A percentile compares a stretch with the other conserved stretches of the same genome.
Conservation (phyloP, 2,797 vertebrate species). For the Gallinago nigripennis region DNA sequence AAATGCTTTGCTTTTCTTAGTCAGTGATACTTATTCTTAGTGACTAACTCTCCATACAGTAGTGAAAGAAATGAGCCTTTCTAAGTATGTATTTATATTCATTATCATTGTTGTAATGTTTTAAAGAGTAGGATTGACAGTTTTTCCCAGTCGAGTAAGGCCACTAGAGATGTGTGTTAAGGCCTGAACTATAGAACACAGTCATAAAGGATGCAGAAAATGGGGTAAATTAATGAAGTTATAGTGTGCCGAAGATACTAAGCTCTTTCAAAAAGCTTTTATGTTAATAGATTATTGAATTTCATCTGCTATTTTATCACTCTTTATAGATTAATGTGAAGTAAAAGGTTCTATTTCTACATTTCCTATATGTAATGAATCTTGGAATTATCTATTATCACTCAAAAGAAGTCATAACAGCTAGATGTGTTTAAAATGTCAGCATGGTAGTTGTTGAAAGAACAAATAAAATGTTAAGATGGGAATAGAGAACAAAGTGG, state of each 20-base stretch:
- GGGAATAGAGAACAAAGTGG: neutral
- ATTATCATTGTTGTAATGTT: neutral
- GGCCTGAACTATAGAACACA: neutral
- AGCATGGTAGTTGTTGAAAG: neutral
- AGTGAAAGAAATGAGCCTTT: neutral
- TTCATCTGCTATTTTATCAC: constrained; percentile 11
- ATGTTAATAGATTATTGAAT: constrained; percentile 41
- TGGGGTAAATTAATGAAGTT: neutral
- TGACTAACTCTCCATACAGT: neutral
- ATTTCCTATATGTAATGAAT: neutral
- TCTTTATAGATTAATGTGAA: neutral
- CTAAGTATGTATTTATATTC: neutral
- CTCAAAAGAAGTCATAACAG: neutral
- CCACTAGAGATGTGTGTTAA: neutral
- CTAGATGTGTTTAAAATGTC: constrained; percentile 13
- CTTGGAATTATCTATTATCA: neutral
- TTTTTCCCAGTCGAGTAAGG: neutral
- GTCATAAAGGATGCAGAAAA: neutral
- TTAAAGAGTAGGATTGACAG: neutral
- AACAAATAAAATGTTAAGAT: neutral
- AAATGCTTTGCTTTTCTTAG: neutral
- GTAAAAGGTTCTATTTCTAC: neutral
- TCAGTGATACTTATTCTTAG: neutral
- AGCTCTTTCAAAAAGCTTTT: constrained; percentile 9
- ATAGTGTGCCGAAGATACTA: neutral